Evolutionary conservation across 2,113 vertebrate species (phyloP).

Genomic region (Catagonus wagneri): DNA sequence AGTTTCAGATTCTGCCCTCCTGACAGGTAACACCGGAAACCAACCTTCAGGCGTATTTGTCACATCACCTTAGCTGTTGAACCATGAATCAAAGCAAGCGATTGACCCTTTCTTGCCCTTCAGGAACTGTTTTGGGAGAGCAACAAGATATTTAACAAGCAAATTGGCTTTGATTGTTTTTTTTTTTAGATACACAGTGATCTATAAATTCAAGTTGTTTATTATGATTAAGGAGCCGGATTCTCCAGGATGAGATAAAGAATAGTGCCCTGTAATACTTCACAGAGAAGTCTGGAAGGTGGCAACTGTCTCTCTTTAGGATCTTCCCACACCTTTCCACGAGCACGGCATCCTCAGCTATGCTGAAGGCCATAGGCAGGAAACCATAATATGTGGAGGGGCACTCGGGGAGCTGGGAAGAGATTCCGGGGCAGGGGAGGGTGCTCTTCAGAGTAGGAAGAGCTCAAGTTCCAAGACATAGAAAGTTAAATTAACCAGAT

Average conservation of each 20-base stretch:
- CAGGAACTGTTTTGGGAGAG: background rate
- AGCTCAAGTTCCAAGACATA: background rate
- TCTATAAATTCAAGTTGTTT: background rate
- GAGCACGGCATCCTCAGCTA: too few relatives aligned
- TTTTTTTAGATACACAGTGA: background rate
- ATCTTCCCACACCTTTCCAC: accelerated
- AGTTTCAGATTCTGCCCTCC: background rate
- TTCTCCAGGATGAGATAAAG: background rate
- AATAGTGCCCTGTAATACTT: background rate
- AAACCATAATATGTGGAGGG: accelerated
- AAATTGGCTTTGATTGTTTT: background rate
- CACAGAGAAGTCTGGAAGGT: background rate
- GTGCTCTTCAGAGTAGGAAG: background rate
- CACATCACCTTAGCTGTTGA: background rate
- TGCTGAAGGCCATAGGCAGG: background rate
- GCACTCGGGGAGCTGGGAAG: background rate
- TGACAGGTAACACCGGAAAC: background rate
- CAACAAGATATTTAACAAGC: background rate
- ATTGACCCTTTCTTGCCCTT: background rate
- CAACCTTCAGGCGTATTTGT: background rate
- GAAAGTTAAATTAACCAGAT: too few relatives aligned
- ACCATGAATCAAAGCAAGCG: background rate
- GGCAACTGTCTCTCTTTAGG: background rate
- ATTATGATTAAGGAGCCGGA: background rate
- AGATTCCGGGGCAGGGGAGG: accelerated